These are phyloP conservation scores for Mesopsocus fuscifrons DNA, from an alignment of 2,888 invertebrate species.

Conservation along the genomic window DNA sequence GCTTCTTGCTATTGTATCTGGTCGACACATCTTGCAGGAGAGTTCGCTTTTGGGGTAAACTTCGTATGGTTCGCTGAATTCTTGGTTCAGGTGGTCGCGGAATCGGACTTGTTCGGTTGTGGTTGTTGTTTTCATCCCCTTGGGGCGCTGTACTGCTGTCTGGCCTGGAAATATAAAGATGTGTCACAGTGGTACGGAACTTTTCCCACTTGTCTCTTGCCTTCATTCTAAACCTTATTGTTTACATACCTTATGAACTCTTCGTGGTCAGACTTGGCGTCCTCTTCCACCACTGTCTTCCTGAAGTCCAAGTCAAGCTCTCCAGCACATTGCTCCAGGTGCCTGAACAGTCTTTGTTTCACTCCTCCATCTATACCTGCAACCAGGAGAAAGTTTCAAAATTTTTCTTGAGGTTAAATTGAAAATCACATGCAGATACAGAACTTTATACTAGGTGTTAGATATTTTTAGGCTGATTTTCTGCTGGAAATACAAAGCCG, in stretches of 20 bases:
- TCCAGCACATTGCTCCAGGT: constrained; percentile 38
- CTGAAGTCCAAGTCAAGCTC: constrained; percentile 39
- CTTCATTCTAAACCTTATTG: no score
- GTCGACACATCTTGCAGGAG: constrained; percentile 5
- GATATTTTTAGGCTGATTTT: no score
- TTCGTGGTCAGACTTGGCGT: neutral
- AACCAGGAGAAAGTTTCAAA: neutral
- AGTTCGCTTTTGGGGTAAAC: neutral
- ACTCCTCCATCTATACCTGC: constrained; percentile 31
- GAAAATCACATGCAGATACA: no score
- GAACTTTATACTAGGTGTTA: no score
- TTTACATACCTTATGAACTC: neutral
- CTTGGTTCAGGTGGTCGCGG: constrained; percentile 10
- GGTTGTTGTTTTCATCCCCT: constrained; percentile 29
- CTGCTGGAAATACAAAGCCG: no score
- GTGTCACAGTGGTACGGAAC: no score
- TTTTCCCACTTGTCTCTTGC: no score
- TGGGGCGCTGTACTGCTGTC: constrained; percentile 26
- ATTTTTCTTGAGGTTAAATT: no score
- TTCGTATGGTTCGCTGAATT: neutral
- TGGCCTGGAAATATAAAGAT: constrained; percentile 19
- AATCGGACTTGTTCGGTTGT: neutral
- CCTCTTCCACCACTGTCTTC: neutral
- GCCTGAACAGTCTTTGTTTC: constrained; percentile 35
- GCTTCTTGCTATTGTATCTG: constrained; percentile 1